A percentile compares a stretch with the other conserved stretches of the same genome.
phyloP scores from a whole-genome alignment of 1,140 invertebrate genomes.

The Lordiphosa clarofinis region DNA sequence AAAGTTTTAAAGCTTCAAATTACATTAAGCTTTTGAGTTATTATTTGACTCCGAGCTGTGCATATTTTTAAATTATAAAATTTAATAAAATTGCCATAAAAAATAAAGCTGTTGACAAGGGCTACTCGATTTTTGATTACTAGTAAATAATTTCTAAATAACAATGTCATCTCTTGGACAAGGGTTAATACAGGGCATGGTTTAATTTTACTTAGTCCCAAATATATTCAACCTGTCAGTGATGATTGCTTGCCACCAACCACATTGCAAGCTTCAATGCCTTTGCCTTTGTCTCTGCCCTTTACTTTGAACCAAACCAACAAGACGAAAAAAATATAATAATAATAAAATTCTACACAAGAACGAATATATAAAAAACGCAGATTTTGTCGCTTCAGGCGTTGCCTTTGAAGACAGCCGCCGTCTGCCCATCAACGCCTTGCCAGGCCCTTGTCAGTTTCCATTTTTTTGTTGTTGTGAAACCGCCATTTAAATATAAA shows the following conservation, averaged over 20 bases:
- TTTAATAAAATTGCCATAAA: no score
- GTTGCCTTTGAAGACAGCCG: constrained; percentile 53
- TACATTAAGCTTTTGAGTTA: no score
- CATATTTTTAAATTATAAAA: no score
- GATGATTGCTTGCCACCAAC: constrained; percentile 35
- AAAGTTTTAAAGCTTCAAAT: no score
- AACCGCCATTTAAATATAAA: constrained; percentile 54
- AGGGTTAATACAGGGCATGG: no score
- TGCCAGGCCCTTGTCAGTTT: constrained; percentile 43
- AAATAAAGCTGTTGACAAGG: no score
- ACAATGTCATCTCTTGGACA: no score
- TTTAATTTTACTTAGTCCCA: no score
- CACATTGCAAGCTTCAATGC: constrained; percentile 1
- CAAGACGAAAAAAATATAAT: neutral
- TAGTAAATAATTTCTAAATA: no score
- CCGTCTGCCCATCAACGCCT: constrained; percentile 57
- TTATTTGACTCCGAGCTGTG: no score
- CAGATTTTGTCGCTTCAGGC: constrained; percentile 44
- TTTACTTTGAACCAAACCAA: constrained; percentile 12
- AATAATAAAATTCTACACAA: neutral
- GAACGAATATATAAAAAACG: constrained; percentile 19
- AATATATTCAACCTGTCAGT: constrained; percentile 13
- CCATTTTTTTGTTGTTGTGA: constrained; percentile 47
- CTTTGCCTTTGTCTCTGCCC: constrained; percentile 5
- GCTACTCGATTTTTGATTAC: no score